Base-by-base conservation (phyloP, 2,797 vertebrate genomes). In the Macropus fuliginosus region DNA sequence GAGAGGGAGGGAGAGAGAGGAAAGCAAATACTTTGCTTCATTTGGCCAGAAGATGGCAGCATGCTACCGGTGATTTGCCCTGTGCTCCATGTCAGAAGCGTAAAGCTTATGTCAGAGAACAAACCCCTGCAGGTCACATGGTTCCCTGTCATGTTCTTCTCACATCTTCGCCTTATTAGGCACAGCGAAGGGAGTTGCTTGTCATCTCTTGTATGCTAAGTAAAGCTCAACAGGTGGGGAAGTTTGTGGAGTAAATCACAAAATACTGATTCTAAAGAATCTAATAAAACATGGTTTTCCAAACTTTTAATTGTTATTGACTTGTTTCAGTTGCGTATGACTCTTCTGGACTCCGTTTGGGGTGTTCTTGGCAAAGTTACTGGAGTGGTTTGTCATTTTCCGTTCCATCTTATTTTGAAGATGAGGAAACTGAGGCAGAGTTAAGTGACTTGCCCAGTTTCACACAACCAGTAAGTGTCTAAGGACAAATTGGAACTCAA, bases 41-140 rank as follows among this genome's bases (percentile, higher is more conserved):
- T 46, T 95, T 91, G 57, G 91, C 97, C 98, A 97, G 97, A 40
- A 98, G 98, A 97, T 98, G 98, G 98, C 98, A 98, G 98, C 57
- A 89, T 96, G 95, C 93, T 95, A 94, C 92, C 2, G 40, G 90
- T 46, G 90, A 96, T 93, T 16, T 91, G 9, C 91, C 31, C 2
- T 0, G 27, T 4, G 54, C 6, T 55, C n/a, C 29, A 1, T 62
- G 4, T 13, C 4, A 2, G 40, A 6, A 5, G 3, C 24, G 16
- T 13, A 2, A 50, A 52, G 91, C 46, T 9, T 1, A 1, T 1
- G 4, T 66, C 4, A 52, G 54, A 52, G 89, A 95, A 56, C 5
- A 93, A 91, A 92, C 66, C 6, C 55, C 94, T 92, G 90, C 18
- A 16, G 6, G 9, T 94, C 93, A 62, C 62, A 50, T 34, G 31